Conservation (phyloP, 1,140 invertebrate species). For the Frieseomelitta varia region DNA sequence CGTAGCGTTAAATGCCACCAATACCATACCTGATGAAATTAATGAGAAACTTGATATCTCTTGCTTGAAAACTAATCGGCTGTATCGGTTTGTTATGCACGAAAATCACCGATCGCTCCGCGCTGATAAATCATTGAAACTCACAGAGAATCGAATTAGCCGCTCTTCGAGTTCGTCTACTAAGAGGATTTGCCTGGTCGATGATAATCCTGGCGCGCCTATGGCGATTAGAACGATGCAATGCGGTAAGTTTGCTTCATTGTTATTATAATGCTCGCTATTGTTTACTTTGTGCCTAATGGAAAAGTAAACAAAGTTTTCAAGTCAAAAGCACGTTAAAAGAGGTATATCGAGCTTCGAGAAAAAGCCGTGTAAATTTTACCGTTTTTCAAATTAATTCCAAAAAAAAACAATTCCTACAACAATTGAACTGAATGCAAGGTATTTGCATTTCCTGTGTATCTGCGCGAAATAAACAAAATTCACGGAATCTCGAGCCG, state of each 20-base stretch:
- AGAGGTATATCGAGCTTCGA: background rate
- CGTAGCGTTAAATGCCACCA: conserved; percentile 50
- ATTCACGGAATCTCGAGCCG: background rate
- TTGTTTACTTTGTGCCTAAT: background rate
- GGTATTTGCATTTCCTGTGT: background rate
- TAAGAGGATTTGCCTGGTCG: conserved; percentile 43
- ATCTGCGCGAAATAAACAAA: background rate
- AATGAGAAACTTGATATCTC: conserved; percentile 49
- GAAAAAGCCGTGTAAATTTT: background rate
- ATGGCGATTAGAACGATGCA: background rate
- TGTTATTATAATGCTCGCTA: background rate
- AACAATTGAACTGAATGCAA: background rate
- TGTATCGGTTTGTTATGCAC: conserved; percentile 21
- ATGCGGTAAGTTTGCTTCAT: background rate
- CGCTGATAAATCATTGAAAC: conserved; percentile 48
- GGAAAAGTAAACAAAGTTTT: too few relatives aligned
- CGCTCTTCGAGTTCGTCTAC: background rate
- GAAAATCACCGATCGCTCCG: conserved; percentile 28
- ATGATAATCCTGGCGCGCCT: conserved; percentile 15
- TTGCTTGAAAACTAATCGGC: conserved; percentile 6
- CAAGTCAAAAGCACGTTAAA: background rate
- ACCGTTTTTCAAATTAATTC: too few relatives aligned
- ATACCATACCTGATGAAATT: conserved; percentile 48
- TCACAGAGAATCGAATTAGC: conserved; percentile 49
- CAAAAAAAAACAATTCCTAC: too few relatives aligned